phyloP scores from a whole-genome alignment of 2,113 vertebrate genomes.

The Phaetusa simplex region DNA sequence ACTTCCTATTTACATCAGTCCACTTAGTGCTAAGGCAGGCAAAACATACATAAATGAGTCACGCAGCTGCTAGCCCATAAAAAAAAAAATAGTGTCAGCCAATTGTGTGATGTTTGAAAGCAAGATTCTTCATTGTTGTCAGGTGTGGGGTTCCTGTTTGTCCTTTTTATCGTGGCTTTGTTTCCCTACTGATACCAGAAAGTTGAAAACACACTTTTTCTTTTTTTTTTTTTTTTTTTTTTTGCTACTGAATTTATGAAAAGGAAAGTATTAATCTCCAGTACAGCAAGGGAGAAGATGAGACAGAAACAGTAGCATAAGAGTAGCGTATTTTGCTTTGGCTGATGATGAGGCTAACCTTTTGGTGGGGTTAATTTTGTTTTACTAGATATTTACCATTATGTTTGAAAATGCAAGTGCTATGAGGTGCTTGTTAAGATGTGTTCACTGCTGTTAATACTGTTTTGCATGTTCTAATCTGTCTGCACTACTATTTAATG shows the following conservation, averaged over 20 bases:
- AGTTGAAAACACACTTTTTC: constrained; percentile 28
- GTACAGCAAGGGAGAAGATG: background rate
- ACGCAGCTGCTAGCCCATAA: constrained; percentile 71
- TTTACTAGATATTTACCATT: background rate
- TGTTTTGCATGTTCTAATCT: background rate
- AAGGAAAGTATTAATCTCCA: background rate
- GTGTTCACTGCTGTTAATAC: background rate
- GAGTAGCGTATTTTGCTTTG: background rate
- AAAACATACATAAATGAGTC: constrained; percentile 66
- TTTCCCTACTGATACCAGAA: constrained; percentile 66
- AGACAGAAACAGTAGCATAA: background rate
- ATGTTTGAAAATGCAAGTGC: background rate
- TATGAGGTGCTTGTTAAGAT: background rate
- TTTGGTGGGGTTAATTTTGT: background rate
- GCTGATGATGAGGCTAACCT: background rate
- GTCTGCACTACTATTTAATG: background rate
- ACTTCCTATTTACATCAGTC: constrained; percentile 80
- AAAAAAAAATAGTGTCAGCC: constrained; percentile 49
- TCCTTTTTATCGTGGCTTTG: constrained; percentile 48
- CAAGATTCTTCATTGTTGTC: constrained; percentile 68
- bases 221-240: background rate
- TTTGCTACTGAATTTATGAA: background rate
- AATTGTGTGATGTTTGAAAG: constrained; percentile 60
- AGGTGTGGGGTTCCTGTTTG: constrained; percentile 71
- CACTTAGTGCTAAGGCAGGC: constrained; percentile 72